Evolutionary conservation across 2,113 vertebrate species (phyloP), one percentile per base, ranked within the genome.

Genomic region (Fulica atra): DNA sequence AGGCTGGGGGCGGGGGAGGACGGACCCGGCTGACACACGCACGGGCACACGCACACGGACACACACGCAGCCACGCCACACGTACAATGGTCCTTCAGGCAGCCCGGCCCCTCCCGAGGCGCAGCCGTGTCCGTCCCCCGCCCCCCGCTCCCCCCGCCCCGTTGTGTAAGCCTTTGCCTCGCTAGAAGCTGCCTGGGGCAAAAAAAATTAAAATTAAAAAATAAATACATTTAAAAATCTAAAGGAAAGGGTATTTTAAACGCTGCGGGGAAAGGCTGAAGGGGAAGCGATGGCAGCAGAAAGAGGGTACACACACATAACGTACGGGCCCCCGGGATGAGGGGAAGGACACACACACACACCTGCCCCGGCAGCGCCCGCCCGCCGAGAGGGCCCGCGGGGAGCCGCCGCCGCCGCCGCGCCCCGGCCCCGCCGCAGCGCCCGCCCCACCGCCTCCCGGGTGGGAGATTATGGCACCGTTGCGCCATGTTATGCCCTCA

Each of bases 141-240:
- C 11, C 13, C 40, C 40, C 10, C 40, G 81, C 80, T 60, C 86
- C 38, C 36, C 78, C 81, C 63, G 15, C 63, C 50, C 86, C 42
- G 44, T 86, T 92, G 96, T 91, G 88, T 90, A 96, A 93, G 92
- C 83, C 56, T 82, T 81, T 65, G 81, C 88, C 80, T 90, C 36
- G 11, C 93, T 33, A 63, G 36, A 60, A 89, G 59, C 35, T 53
- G 69, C 88, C 79, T 1, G 74, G 80, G 78, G 80, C 76, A 79
- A 76, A 26, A 56, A 54, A 50, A 44, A 44, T 17, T 44, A 44
- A 44, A 17, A 44, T 18, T 44, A 44, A 18, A 18, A 44, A 44
- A 44, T 17, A 44, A 44, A 44, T 17, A 17, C 5, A 44, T 44
- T 44, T 18, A 15, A 17, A 44, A 44, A 44, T 44, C 42, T 17